A percentile compares a stretch with the other conserved stretches of the same genome.
Evolutionary conservation across 92 coral and sea anemone species (phyloP).

Genomic region (Zoanthus gigantus): DNA sequence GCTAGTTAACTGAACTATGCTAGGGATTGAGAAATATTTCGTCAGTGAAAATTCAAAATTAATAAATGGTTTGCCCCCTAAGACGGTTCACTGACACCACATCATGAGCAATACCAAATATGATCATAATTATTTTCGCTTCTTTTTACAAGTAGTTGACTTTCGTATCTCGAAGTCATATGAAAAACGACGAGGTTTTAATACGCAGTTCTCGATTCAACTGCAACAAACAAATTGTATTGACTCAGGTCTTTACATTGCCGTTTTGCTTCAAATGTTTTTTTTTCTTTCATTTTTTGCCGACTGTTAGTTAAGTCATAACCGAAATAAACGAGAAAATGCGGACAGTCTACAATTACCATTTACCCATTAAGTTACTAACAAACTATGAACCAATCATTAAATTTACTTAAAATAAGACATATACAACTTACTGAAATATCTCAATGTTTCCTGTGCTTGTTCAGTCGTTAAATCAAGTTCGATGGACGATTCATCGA

Average conservation of each 20-base stretch:
- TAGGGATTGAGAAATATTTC: background rate
- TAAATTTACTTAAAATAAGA: background rate
- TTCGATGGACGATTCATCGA: constrained; percentile 49
- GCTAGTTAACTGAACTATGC: background rate
- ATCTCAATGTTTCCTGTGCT: constrained; percentile 93
- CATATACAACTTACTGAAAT: constrained; percentile 88
- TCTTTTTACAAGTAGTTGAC: too few relatives aligned
- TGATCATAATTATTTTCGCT: background rate
- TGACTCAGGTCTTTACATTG: too few relatives aligned
- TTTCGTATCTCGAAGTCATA: too few relatives aligned
- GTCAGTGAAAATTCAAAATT: background rate
- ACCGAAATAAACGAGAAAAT: background rate
- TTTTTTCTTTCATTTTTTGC: background rate
- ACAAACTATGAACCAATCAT: background rate
- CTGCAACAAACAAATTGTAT: too few relatives aligned
- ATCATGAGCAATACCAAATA: background rate
- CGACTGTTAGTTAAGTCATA: background rate
- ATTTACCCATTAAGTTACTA: background rate
- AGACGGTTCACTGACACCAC: background rate
- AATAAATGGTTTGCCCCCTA: background rate
- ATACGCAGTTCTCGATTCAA: too few relatives aligned
- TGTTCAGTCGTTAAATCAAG: constrained; percentile 97
- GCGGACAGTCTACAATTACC: background rate
- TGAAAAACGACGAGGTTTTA: too few relatives aligned
- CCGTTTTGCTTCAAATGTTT: too few relatives aligned